These are phyloP conservation scores for Sebastes umbrosus DNA, from an alignment of 2,797 vertebrate species.

Conservation along the genomic window DNA sequence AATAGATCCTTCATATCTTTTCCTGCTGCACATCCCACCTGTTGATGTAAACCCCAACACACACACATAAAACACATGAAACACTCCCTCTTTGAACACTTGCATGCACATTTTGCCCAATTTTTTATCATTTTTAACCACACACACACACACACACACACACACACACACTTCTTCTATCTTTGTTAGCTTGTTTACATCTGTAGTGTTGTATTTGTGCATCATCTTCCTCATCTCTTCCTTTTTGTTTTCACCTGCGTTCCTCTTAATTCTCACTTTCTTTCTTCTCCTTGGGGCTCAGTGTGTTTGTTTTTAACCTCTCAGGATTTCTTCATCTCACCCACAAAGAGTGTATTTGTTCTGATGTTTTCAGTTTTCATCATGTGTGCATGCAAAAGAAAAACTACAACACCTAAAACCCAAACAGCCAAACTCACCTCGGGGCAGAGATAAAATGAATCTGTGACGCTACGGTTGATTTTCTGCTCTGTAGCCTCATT, in stretches of 20 bases:
- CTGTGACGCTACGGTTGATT: conserved; percentile 15
- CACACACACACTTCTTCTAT: not conserved
- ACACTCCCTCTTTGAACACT: not conserved
- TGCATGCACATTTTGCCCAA: not conserved
- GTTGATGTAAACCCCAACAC: not conserved
- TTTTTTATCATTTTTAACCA: not conserved
- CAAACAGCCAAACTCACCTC: not conserved
- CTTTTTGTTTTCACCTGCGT: not conserved
- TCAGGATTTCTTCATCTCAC: not conserved
- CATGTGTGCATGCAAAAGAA: not conserved
- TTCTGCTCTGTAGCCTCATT: conserved; percentile 34
- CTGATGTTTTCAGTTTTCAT: not conserved
- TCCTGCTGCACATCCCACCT: not conserved
- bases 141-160: too few species aligned
- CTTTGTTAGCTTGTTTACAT: not conserved
- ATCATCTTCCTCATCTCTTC: not conserved
- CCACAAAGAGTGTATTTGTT: not conserved
- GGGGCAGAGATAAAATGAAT: conserved; percentile 13
- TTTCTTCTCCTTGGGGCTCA: not conserved
- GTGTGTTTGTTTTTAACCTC: not conserved
- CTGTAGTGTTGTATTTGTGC: not conserved
- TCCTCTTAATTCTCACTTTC: not conserved
- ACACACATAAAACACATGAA: not conserved
- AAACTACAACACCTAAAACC: not conserved
- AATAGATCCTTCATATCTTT: not conserved